Conservation (phyloP, 2,888 invertebrate genomes). For the Tridacna crocea region DNA sequence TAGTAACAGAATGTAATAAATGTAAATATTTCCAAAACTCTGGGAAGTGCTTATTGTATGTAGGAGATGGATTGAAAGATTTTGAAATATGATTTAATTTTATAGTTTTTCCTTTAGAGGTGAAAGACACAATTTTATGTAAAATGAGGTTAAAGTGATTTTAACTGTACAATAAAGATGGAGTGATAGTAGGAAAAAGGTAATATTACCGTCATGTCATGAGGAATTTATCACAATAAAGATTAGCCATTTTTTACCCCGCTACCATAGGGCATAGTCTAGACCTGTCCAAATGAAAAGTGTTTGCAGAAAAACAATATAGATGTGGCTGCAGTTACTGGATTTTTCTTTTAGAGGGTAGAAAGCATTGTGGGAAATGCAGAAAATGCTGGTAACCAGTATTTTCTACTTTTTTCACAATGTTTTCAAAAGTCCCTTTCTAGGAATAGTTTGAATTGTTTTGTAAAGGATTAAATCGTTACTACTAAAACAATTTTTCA, state of each 20-base stretch:
- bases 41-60: no score
- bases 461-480: no score
- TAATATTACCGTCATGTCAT: background rate
- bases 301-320: background rate
- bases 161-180: background rate
- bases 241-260: background rate
- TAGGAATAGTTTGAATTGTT: no score
- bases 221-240: background rate
- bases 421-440: background rate
- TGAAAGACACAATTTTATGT: no score
- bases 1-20: no score
- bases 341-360: background rate
- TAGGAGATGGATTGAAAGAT: no score
- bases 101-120: background rate
- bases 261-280: background rate
- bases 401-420: background rate
- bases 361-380: background rate
- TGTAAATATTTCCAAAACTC: no score
- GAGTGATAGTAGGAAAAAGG: background rate
- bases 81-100: conserved; percentile 1
- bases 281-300: background rate
- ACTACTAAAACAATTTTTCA: no score
- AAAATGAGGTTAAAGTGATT: no score
- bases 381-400: background rate
- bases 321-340: background rate